phyloP scores from a whole-genome alignment of 92 coral and sea anemone species.

The Heteractis magnifica region DNA sequence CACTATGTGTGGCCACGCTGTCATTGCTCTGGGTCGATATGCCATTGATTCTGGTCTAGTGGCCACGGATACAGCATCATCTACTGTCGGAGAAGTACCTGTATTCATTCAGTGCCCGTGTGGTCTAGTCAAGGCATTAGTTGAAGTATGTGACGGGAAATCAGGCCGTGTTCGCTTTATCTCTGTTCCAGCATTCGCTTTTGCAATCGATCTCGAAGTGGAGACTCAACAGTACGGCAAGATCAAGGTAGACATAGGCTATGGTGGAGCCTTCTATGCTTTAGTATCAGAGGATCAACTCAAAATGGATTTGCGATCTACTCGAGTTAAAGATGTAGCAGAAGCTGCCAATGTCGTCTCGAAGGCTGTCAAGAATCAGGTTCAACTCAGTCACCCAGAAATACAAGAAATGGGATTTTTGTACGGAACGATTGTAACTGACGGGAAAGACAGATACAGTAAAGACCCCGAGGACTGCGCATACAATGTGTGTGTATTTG shows the following conservation, averaged over 20 bases:
- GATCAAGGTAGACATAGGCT: constrained; percentile 85
- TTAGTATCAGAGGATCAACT: constrained; percentile 71
- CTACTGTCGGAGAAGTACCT: constrained; percentile 75
- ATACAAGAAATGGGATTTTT: constrained; percentile 84
- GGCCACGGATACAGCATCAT: constrained; percentile 59
- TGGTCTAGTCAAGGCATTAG: constrained; percentile 90
- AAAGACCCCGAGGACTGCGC: constrained; percentile 75
- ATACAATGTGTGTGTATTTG: constrained; percentile 86
- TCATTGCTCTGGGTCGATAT: constrained; percentile 92
- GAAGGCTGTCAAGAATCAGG: constrained; percentile 58
- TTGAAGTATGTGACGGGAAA: constrained; percentile 83
- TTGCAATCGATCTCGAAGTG: constrained; percentile 71
- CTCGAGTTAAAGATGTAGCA: constrained; percentile 57
- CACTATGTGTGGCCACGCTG: constrained; percentile 99
- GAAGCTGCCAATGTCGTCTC: constrained; percentile 72
- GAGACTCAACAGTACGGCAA: constrained; percentile 76
- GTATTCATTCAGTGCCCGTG: constrained; percentile 96
- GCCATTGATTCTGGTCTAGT: constrained; percentile 94
- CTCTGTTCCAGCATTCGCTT: constrained; percentile 97
- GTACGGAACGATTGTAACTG: constrained; percentile 90
- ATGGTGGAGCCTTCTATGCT: constrained; percentile 95
- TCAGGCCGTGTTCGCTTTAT: constrained; percentile 89
- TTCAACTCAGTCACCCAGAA: constrained; percentile 80
- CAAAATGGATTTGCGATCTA: constrained; percentile 67
- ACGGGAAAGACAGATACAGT: constrained; percentile 73